Conservation (phyloP, 23 tunicate species). For the Oikopleura dioica region DNA sequence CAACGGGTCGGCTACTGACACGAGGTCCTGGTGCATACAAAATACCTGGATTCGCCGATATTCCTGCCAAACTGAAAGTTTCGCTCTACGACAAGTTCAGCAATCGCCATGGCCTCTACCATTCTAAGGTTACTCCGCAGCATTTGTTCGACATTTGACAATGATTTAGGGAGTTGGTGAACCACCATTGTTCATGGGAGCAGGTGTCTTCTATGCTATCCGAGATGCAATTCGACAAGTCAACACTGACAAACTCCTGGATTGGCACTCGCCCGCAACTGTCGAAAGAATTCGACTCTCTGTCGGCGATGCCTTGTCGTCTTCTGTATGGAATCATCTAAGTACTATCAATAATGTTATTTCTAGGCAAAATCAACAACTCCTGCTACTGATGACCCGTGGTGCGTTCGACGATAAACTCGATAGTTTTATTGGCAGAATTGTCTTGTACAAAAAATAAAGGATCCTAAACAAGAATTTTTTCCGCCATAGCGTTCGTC, state of each 20-base stretch:
- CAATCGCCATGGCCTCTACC: too few relatives aligned
- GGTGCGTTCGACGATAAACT: not conserved
- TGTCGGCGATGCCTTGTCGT: slow-evolving; percentile 37
- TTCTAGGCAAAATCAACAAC: not conserved
- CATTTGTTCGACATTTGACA: not conserved
- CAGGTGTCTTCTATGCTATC: slow-evolving; percentile 62
- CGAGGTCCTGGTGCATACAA: slow-evolving; percentile 71
- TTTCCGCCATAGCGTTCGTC: too few relatives aligned
- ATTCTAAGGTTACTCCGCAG: too few relatives aligned
- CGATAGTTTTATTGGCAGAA: not conserved
- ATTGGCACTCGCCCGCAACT: slow-evolving; percentile 37
- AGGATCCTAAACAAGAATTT: not conserved
- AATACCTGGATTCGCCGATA: slow-evolving; percentile 66
- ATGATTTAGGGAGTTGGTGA: slow-evolving; percentile 56
- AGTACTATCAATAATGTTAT: not conserved
- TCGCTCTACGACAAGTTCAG: too few relatives aligned
- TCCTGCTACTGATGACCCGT: not conserved
- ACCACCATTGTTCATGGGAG: slow-evolving; percentile 54
- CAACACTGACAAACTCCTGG: slow-evolving; percentile 24
- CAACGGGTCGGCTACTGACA: slow-evolving; percentile 35
- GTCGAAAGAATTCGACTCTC: slow-evolving; percentile 69
- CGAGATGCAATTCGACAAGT: slow-evolving; percentile 46
- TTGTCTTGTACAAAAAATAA: not conserved
- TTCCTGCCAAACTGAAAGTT: too few relatives aligned
- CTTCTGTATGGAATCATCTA: not conserved